phyloP scores from a whole-genome alignment of 2,797 vertebrate genomes.

The Pelodytes ibericus region DNA sequence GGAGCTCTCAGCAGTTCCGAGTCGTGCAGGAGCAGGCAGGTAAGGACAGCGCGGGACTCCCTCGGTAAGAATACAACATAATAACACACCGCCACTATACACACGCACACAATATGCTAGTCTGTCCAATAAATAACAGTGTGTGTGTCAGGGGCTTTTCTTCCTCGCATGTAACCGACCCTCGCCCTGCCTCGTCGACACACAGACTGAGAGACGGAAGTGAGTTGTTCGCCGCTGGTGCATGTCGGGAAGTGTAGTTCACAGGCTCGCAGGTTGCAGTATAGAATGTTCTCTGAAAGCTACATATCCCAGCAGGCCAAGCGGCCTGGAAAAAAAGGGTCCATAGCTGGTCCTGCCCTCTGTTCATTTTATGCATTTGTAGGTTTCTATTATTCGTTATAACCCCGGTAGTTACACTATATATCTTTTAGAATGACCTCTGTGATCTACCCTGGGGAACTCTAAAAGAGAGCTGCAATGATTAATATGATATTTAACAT shows the following conservation, averaged over 20 bases:
- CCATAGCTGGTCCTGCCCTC: slow-evolving; percentile 7
- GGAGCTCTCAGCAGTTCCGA: slow-evolving; percentile 45
- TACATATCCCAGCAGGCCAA: slow-evolving; percentile 34
- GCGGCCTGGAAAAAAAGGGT: not conserved
- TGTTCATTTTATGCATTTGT: slow-evolving; percentile 2
- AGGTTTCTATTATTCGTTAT: too few species aligned
- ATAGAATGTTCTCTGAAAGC: not conserved
- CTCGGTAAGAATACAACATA: not conserved
- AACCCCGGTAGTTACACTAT: too few species aligned
- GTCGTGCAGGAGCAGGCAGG: slow-evolving; percentile 33
- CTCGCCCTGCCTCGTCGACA: slow-evolving; percentile 43
- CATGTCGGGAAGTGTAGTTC: slow-evolving; percentile 45
- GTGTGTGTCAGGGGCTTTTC: not conserved
- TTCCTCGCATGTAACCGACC: not conserved
- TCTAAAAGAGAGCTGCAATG: too few species aligned
- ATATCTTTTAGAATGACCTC: too few species aligned
- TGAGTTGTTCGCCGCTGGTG: slow-evolving; percentile 25
- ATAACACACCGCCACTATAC: not conserved
- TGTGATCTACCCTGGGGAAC: too few species aligned
- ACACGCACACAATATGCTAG: too few species aligned
- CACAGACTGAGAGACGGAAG: slow-evolving; percentile 43
- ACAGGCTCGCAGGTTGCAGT: not conserved
- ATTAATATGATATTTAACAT: too few species aligned
- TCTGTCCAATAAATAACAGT: not conserved
- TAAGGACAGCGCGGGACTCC: not conserved